Evolutionary conservation across 2,113 vertebrate species (phyloP).

Genomic region (Sceloporus tristichus): DNA sequence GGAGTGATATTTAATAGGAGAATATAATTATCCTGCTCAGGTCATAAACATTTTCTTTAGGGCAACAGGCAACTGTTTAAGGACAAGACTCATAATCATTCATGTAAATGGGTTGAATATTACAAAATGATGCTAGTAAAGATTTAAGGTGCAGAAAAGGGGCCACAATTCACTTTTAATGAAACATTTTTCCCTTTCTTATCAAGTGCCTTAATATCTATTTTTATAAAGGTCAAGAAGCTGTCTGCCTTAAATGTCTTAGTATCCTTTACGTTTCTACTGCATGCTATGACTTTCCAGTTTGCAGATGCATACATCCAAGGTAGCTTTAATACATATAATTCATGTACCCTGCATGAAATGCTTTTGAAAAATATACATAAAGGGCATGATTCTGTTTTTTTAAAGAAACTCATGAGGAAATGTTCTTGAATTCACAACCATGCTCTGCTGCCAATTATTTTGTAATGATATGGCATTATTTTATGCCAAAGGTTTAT

Average conservation of each 20-base stretch:
- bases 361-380: conserved; percentile 31
- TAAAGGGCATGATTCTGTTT: neutral
- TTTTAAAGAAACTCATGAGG: conserved; percentile 34
- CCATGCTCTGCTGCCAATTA: neutral
- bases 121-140: conserved; percentile 66
- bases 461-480: neutral
- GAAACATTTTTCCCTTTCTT: conserved; percentile 59
- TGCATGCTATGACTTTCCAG: conserved; percentile 40
- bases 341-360: conserved; percentile 36
- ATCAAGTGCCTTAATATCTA: conserved; percentile 46
- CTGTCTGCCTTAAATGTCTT: conserved; percentile 52
- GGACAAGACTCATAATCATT: conserved; percentile 74
- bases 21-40: conserved; percentile 77
- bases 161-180: conserved; percentile 60
- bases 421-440: neutral
- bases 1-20: conserved; percentile 78
- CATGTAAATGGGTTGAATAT: conserved; percentile 59
- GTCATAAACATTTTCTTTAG: conserved; percentile 81
- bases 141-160: conserved; percentile 40
- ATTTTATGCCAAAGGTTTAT: conserved; percentile 25
- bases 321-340: conserved; percentile 42
- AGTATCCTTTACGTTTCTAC: conserved; percentile 26
- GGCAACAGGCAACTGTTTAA: conserved; percentile 72
- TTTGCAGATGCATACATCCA: conserved; percentile 26
- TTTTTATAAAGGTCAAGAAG: conserved; percentile 55